Percentiles rank a stretch among this genome's conserved stretches.
Evolutionary conservation across 2,888 invertebrate species (phyloP).

Genomic region (Bellardia pandia): DNA sequence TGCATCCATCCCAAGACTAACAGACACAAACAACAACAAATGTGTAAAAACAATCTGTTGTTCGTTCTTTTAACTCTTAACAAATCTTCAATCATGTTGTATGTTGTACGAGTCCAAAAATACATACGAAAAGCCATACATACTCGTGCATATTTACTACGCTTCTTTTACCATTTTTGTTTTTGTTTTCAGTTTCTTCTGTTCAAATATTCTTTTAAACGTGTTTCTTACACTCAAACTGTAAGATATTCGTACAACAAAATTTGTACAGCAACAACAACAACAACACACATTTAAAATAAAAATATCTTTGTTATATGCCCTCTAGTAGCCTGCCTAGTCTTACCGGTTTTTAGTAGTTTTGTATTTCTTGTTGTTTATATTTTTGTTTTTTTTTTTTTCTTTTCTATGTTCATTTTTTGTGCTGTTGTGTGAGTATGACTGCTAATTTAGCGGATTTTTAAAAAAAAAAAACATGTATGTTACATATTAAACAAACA

Average conservation of each 20-base stretch:
- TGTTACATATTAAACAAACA: neutral
- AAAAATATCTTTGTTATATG: conserved; percentile 36
- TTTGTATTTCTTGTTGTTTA: conserved; percentile 36
- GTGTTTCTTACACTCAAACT: conserved; percentile 62
- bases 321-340: conserved; percentile 66
- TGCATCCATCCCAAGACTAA: conserved; percentile 47
- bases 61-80: conserved; percentile 67
- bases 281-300: conserved; percentile 2
- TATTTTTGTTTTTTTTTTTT: conserved; percentile 1
- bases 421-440: conserved; percentile 4
- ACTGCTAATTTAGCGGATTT: conserved; percentile 44
- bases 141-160: neutral
- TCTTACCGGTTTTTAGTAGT: conserved; percentile 67
- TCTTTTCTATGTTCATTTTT: conserved; percentile 9
- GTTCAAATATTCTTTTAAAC: conserved; percentile 65
- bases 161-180: conserved; percentile 23
- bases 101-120: conserved; percentile 32
- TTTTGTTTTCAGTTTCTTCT: conserved; percentile 40
- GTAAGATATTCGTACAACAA: conserved; percentile 40
- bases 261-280: conserved; percentile 6
- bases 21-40: conserved; percentile 36
- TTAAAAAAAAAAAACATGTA: no score
- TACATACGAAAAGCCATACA: no score
- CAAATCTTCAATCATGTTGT: conserved; percentile 68
- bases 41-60: conserved; percentile 63